Percentiles rank a stretch among this genome's conserved stretches.
These are phyloP conservation scores for Philopotamus ludificatus DNA, from an alignment of 1,140 invertebrate species.

Conservation along the genomic window DNA sequence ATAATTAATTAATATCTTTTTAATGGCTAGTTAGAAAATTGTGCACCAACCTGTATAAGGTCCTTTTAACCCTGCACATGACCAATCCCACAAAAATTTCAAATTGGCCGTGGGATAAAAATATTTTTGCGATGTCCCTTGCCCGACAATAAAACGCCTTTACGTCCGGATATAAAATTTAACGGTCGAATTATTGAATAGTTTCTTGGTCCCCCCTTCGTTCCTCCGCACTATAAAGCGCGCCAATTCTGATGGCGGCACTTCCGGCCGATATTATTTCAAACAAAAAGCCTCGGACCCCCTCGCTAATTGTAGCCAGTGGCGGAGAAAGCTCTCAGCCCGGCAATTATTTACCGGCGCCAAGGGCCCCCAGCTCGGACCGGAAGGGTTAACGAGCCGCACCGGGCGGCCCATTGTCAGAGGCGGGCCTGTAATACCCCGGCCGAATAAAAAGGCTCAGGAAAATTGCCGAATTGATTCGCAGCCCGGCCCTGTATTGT, in stretches of 20 bases:
- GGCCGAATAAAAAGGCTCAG: conserved; percentile 16
- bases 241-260: background rate
- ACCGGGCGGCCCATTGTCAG: background rate
- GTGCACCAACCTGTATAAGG: too few relatives aligned
- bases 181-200: too few relatives aligned
- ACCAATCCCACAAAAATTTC: too few relatives aligned
- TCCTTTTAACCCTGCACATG: too few relatives aligned
- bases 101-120: too few relatives aligned
- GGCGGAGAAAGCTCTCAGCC: conserved; percentile 33
- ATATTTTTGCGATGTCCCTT: too few relatives aligned
- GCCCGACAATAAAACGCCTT: too few relatives aligned
- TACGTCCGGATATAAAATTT: too few relatives aligned
- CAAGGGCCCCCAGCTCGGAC: background rate
- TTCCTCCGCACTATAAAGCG: too few relatives aligned
- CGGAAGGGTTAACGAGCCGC: conserved; percentile 8
- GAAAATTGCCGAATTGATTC: conserved; percentile 12
- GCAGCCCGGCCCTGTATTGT: background rate
- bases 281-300: conserved; percentile 15
- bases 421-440: background rate
- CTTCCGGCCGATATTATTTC: conserved; percentile 13
- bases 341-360: conserved; percentile 35
- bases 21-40: too few relatives aligned
- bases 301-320: conserved; percentile 24
- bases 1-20: too few relatives aligned
- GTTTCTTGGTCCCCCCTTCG: too few relatives aligned